A percentile compares a stretch with the other conserved stretches of the same genome.
phyloP scores from a whole-genome alignment of 2,797 vertebrate genomes.

The Etheostoma nigrum region DNA sequence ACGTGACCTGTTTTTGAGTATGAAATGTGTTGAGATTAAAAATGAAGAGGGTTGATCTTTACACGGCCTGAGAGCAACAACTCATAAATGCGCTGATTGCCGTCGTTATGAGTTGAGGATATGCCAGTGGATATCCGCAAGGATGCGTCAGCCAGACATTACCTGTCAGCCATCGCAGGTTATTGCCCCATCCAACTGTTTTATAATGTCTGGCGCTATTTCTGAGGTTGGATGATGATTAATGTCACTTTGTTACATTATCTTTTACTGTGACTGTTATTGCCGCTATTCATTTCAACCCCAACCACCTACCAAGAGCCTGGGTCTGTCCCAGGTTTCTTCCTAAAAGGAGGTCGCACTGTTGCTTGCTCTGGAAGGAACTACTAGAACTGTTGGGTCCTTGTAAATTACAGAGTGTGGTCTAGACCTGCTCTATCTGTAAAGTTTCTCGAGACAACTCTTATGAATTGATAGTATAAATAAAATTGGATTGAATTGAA shows the following conservation, averaged over 20 bases:
- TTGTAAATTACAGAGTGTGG: too few relatives aligned
- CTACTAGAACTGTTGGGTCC: too few relatives aligned
- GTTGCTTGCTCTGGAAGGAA: too few relatives aligned
- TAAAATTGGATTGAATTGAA: too few relatives aligned
- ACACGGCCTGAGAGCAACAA: constrained; percentile 51
- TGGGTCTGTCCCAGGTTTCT: too few relatives aligned
- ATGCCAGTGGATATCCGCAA: constrained; percentile 69
- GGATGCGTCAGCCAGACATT: constrained; percentile 62
- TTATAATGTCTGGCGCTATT: constrained; percentile 55
- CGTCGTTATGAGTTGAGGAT: constrained; percentile 68
- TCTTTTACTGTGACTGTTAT: too few relatives aligned
- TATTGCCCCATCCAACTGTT: constrained; percentile 60
- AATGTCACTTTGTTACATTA: neutral
- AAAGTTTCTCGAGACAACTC: too few relatives aligned
- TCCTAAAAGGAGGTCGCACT: too few relatives aligned
- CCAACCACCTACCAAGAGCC: too few relatives aligned
- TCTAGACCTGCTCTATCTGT: too few relatives aligned
- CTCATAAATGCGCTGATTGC: constrained; percentile 72
- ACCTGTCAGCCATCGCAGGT: constrained; percentile 58
- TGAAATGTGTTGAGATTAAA: constrained; percentile 62
- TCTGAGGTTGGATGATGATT: constrained; percentile 38
- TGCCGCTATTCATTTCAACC: too few relatives aligned
- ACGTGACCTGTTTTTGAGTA: constrained; percentile 39
- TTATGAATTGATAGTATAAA: too few relatives aligned
- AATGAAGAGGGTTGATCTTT: constrained; percentile 65